Evolutionary conservation across 2,888 invertebrate species (phyloP), one percentile per base, ranked within the genome.

Genomic region (Nycteola revayana): DNA sequence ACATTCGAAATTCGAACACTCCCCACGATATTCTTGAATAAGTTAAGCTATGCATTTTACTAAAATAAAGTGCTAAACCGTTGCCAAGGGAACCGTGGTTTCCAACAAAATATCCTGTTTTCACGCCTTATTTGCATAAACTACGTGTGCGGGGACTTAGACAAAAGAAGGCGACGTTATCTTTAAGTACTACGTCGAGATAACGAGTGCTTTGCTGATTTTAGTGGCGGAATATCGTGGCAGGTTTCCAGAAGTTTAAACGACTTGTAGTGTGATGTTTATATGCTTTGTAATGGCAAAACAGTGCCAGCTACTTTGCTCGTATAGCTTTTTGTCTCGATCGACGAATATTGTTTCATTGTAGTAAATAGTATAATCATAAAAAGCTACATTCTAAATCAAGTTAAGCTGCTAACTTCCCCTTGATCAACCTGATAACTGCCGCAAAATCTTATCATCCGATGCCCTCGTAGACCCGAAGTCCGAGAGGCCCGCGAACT

Each of bases 51-150:
- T 49, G 50, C 52, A 63, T 57, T 60, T 59, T 55, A 37, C 50
- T 45, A 54, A 45, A 50, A 43, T 48, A 49, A 53, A 65, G 55
- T 57, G 52, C 44, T 63, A 58, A 59, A 55, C 47, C 44, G 42
- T 47, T 55, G 46, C 45, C 54, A 40, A 38, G 55, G 52, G 64
- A 53, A 46, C 45, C 41, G 48, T 33, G 49, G 51, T 47, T 42
- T 44, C 32, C 36, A 32, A 44, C 64, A 51, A 52, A 61, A 57
- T 55, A 60, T 58, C 51, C 53, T 48, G 48, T 58, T 59, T 61
- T 55, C 47, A 37, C 52, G 47, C 42, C 42, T 42, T 57, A 60
- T 65, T 62, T 62, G 59, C 58, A 60, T 58, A 58, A 54, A 57
- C 53, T 53, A 53, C 41, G 38, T 35, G 35, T 36, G 42, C 29